Conservation (phyloP, 92 coral and sea anemone genomes). For the Umimayanthus chanpuru region DNA sequence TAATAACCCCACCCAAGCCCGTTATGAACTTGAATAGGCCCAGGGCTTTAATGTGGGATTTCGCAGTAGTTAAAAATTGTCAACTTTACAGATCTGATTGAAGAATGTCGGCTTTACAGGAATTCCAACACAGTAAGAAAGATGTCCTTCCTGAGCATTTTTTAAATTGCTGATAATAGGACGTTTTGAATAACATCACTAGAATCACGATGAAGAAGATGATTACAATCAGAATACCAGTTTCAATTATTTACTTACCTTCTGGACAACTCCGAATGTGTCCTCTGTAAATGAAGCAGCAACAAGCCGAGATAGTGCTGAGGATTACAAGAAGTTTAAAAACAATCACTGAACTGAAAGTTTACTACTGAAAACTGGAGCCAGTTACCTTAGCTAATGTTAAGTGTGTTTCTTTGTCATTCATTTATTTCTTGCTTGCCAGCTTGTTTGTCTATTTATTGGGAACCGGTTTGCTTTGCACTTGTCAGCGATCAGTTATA, state of each 20-base stretch:
- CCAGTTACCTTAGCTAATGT: background rate
- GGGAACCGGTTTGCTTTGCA: background rate
- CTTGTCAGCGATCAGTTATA: background rate
- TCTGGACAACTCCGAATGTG: conserved; percentile 93
- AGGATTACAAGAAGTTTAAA: background rate
- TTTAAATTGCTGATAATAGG: too few relatives aligned
- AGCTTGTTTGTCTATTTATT: background rate
- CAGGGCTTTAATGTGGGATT: too few relatives aligned
- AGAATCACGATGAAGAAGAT: too few relatives aligned
- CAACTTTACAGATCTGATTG: too few relatives aligned
- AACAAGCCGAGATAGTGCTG: conserved; percentile 85
- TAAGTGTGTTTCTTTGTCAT: background rate
- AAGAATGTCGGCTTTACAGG: too few relatives aligned
- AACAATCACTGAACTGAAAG: background rate
- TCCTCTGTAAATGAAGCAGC: conserved; percentile 91
- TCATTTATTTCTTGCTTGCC: too few relatives aligned
- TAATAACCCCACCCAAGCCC: too few relatives aligned
- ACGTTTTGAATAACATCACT: too few relatives aligned
- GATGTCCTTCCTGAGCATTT: too few relatives aligned
- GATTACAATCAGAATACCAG: background rate
- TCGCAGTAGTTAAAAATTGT: too few relatives aligned
- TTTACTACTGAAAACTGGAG: background rate
- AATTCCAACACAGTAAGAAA: too few relatives aligned
- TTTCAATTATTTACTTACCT: conserved; percentile 56
- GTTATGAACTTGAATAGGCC: too few relatives aligned